Conservation (phyloP, 2,888 invertebrate species). For the Polyommatus icarus region DNA sequence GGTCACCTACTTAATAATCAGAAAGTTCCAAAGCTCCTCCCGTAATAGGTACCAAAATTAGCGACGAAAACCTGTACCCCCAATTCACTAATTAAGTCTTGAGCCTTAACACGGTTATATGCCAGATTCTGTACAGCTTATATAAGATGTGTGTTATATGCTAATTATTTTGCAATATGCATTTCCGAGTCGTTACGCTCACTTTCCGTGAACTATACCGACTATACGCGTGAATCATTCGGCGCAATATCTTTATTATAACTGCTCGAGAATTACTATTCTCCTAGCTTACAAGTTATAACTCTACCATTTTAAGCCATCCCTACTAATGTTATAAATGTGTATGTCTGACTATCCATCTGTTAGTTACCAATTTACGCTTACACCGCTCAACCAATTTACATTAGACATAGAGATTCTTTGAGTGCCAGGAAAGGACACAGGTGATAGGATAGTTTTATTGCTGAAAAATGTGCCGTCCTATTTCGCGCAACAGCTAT, state of each 20-base stretch:
- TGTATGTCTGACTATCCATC: no score
- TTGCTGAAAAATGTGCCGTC: no score
- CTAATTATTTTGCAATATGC: slow-evolving; percentile 57
- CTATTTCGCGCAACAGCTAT: no score
- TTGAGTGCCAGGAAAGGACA: no score
- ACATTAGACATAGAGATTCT: no score
- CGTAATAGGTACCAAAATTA: neutral
- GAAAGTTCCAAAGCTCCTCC: neutral
- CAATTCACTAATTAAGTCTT: neutral
- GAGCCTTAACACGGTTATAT: slow-evolving; percentile 29
- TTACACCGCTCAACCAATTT: no score
- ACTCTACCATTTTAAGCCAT: no score
- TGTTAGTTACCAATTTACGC: no score
- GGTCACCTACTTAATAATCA: neutral
- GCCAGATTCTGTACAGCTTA: slow-evolving; percentile 3
- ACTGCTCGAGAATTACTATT: neutral
- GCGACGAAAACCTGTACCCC: neutral
- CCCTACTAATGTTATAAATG: no score
- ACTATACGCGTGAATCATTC: slow-evolving; percentile 30
- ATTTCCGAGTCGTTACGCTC: slow-evolving; percentile 43
- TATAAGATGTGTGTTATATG: slow-evolving; percentile 37
- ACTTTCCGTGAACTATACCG: slow-evolving; percentile 39
- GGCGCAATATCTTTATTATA: neutral
- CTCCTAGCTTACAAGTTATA: neutral
- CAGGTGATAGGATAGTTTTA: no score